Evolutionary conservation across 2,797 vertebrate genomes (phyloP), one percentile per base, ranked within the genome.

Genomic region (Sylvilagus floridanus): DNA sequence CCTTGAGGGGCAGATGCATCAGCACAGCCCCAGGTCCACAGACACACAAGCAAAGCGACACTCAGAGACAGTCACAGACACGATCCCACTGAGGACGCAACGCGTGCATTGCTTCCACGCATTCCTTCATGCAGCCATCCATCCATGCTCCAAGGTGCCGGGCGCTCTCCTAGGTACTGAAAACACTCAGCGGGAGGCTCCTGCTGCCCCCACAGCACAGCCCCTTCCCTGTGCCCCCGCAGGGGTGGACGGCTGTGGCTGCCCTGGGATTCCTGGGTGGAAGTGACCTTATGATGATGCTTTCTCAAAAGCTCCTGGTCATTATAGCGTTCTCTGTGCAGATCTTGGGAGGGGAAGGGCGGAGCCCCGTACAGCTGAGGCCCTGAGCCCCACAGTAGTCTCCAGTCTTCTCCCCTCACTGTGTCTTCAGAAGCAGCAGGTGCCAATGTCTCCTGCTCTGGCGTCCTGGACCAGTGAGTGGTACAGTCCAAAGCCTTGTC

Each of bases 231-330:
- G 35, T 28, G 50, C 13, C 57, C 83, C 83, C 24, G 10, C 28
- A 75, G 57, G 0, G 13, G 62, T 10, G 47, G 60, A 93, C 0
- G 2, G 42, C 2, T 21, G 77, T 52, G 71, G 6, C 17, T 75
- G 50, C n/a, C 69, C 69, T 32, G 42, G 52, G 60, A 14, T 68
- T 57, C 73, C 77, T 24, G 0, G 24, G n/a, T 52, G 28, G 14
- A 21, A 30, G 9, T 82, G 63, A 97, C 97, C 97, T 97, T 96
- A 28, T 24, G 47, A 19, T 54, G 63, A 22, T 37, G 57, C 66
- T 21, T 88, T 96, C 93, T 97, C 42, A 91, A 72, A 77, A 90
- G 35, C 8, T 97, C 88, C 28, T 93, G 93, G n/a, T 93, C 92
- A 79, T 92, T 47, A 88, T 4, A 69, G 14, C 4, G 13, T 19